Evolutionary conservation across 2,113 vertebrate genomes (phyloP).

Genomic region (Percopsis transmontana): DNA sequence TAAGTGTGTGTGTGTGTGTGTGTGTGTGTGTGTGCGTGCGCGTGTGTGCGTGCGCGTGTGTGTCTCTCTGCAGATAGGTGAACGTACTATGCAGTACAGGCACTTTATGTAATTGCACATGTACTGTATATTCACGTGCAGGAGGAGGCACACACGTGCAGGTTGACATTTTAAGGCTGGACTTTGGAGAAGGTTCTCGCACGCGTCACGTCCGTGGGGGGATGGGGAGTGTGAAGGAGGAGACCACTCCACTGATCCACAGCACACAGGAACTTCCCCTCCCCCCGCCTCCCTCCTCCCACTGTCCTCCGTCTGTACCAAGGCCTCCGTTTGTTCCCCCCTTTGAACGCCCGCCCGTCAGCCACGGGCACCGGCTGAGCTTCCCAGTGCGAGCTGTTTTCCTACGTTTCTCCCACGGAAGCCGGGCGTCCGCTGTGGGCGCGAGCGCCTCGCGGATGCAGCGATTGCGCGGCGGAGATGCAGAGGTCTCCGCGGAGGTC

Average conservation of each 20-base stretch:
- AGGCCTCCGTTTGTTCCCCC: too few species aligned
- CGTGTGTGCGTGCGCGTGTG: not conserved
- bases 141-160: not conserved
- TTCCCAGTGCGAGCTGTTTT: conserved; percentile 56
- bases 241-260: conserved; percentile 1
- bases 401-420: too few species aligned
- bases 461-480: conserved; percentile 27
- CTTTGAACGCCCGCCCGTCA: conserved; percentile 17
- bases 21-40: not conserved
- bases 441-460: conserved; percentile 54
- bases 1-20: not conserved
- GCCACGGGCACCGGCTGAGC: conserved; percentile 54
- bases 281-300: too few species aligned
- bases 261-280: too few species aligned
- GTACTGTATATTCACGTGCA: not conserved
- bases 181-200: conserved; percentile 18
- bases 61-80: conserved; percentile 3
- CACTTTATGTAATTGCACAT: not conserved
- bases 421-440: conserved; percentile 30
- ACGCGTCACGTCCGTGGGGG: conserved; percentile 17
- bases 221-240: conserved; percentile 14
- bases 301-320: too few species aligned
- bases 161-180: not conserved
- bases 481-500: conserved; percentile 48
- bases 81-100: too few species aligned